A percentile compares a stretch with the other conserved stretches of the same genome.
phyloP scores from a whole-genome alignment of 2,113 vertebrate genomes.

The Condylura cristata region DNA sequence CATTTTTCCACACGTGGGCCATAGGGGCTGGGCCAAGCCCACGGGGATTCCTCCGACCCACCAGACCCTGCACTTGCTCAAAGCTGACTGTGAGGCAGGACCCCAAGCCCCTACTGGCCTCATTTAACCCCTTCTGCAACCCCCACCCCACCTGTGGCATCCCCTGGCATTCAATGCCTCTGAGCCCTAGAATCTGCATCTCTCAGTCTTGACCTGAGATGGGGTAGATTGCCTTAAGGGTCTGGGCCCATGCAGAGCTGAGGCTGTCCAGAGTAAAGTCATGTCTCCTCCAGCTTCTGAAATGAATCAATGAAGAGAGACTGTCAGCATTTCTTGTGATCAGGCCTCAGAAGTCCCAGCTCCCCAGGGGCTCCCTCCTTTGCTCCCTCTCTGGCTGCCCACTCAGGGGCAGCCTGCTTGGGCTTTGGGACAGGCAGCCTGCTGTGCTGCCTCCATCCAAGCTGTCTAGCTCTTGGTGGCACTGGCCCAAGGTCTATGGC shows the following conservation, averaged over 20 bases:
- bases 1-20: constrained; percentile 8
- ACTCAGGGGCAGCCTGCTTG: not conserved
- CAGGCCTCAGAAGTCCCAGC: not conserved
- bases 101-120: not conserved
- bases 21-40: not conserved
- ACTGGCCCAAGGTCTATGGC: not conserved
- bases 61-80: not conserved
- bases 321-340: not conserved
- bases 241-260: not conserved
- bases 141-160: not conserved
- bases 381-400: not conserved
- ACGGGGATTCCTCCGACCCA: fast-evolving
- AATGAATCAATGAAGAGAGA: not conserved
- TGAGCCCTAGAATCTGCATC: not conserved
- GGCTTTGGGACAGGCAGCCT: not conserved
- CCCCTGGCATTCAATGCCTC: not conserved
- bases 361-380: not conserved
- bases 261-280: not conserved
- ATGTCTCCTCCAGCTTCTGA: not conserved
- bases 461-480: not conserved
- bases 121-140: not conserved
- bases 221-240: not conserved
- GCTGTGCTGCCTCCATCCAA: not conserved
- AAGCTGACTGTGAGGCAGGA: not conserved
- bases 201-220: not conserved